Base-by-base conservation (phyloP, 35 echinoderm and acorn worm species). In the Heliocidaris tuberculata region DNA sequence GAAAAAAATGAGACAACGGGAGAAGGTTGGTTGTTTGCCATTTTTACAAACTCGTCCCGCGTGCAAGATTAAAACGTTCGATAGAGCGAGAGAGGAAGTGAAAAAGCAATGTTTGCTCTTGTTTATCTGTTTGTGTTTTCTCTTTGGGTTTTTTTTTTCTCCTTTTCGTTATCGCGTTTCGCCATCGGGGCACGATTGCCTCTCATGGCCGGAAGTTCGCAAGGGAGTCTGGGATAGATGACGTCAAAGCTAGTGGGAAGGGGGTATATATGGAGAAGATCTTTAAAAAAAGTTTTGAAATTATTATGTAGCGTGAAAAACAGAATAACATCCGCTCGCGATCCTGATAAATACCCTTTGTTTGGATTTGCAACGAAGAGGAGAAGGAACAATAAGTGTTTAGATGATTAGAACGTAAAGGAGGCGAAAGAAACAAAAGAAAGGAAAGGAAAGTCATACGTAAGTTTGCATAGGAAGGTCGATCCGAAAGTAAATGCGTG, bases 221-320 rank as follows among this genome's bases (percentile, higher is more conserved):
- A 48, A 89, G 31, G 87, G 87, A 24, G 87, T 89, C 32, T 89
- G 87, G 87, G 87, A 89, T 89, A 31, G 87, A 89, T 89, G 87
- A 89, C 87, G 87, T 89, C 87, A 89, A 89, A 78, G 65, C 27
- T 19, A 78, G 65, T 78, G 65, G 65, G 65, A 24, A 78, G 65
- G 65, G 65, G 65, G 65, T 21, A 42, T 42, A 42, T 42, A 0
- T 17, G 65, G 21, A n/a, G 21, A 78, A 21, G 65, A 78, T 78
- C n/a, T n/a, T n/a, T 27, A 78, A 78, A 78, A 10, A 13, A 10
- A n/a, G 65, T 78, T 78, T 78, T 78, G 4, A 78, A 78, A 78
- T 21, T 78, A 78, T 5, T 7, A 78, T 6, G 65, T 78, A 78
- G 27, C 17, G 21, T 21, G 24, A n/a, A 71, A 71, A 71, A 78